Conservation (phyloP, 2,888 invertebrate genomes). For the Tachystola acroxantha region DNA sequence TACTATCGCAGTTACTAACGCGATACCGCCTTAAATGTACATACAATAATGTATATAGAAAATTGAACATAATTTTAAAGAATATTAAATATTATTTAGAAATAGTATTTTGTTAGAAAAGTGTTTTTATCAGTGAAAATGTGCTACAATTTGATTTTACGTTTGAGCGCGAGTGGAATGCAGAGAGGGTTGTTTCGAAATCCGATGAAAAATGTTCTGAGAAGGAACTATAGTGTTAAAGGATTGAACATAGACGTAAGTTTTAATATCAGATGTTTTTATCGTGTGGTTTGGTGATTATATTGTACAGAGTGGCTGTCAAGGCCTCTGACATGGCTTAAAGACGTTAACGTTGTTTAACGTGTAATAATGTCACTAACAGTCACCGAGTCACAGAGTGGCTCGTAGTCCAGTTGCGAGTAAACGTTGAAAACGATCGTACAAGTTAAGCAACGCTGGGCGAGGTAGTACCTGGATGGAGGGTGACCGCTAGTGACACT, state of each 20-base stretch:
- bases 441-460: no score
- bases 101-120: neutral
- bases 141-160: constrained; percentile 43
- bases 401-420: no score
- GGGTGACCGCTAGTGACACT: no score
- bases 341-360: no score
- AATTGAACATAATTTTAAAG: neutral
- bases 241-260: constrained; percentile 41
- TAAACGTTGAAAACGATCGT: no score
- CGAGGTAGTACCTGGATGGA: no score
- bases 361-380: no score
- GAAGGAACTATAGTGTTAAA: constrained; percentile 46
- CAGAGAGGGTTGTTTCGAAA: constrained; percentile 21
- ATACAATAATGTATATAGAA: constrained; percentile 7
- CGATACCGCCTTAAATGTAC: constrained; percentile 23
- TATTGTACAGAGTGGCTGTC: no score
- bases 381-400: no score
- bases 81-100: neutral
- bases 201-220: constrained; percentile 20
- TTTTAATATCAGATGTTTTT: no score
- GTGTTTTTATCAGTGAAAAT: constrained; percentile 24
- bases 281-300: no score
- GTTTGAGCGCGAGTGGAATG: constrained; percentile 30
- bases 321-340: no score
- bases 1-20: constrained; percentile 30